These are phyloP conservation scores for Phataginus tetradactyla DNA, from an alignment of 2,797 vertebrate species.

Conservation along the genomic window DNA sequence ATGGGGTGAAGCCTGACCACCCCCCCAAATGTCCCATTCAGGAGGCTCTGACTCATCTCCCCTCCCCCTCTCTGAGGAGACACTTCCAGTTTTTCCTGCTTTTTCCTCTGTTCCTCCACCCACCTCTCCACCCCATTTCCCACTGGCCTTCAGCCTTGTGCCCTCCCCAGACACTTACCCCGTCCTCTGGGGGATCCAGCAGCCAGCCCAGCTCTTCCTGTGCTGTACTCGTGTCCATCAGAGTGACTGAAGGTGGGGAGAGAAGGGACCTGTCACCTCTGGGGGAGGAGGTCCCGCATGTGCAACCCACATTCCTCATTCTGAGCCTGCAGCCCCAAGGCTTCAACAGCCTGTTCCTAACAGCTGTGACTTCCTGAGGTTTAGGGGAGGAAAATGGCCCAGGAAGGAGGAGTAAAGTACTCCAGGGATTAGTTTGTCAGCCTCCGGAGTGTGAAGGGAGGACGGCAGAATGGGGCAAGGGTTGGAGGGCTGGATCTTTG, in stretches of 20 bases:
- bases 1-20: constrained; percentile 23
- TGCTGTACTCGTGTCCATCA: constrained; percentile 86
- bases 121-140: constrained; percentile 69
- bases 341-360: neutral
- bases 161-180: constrained; percentile 84
- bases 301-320: neutral
- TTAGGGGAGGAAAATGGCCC: neutral
- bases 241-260: constrained; percentile 82
- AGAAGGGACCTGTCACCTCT: constrained; percentile 78
- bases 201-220: constrained; percentile 88
- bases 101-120: constrained; percentile 73
- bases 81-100: constrained; percentile 83
- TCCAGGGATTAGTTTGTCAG: neutral
- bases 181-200: constrained; percentile 87
- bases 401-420: neutral
- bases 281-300: neutral
- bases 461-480: neutral
- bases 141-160: constrained; percentile 51
- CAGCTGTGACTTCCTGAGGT: neutral
- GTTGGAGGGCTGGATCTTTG: neutral
- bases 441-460: neutral
- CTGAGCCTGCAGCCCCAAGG: neutral
- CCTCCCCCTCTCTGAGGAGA: constrained; percentile 56
- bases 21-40: neutral
- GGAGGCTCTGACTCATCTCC: constrained; percentile 75